phyloP scores from a whole-genome alignment of 1,140 invertebrate genomes.

The Andrena cerasifolii region DNA sequence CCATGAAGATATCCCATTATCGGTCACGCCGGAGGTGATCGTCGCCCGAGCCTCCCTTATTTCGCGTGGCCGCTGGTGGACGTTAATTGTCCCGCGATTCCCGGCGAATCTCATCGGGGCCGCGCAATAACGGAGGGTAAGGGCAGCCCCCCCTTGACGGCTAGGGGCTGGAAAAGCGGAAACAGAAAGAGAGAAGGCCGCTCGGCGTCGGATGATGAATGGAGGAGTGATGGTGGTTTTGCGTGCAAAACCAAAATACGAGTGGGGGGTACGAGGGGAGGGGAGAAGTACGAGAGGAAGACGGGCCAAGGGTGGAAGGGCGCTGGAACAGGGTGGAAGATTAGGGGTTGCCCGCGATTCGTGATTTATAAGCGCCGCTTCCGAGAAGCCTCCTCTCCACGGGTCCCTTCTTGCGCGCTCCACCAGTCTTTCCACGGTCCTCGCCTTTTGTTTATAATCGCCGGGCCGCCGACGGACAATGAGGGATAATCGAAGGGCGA shows the following conservation, averaged over 20 bases:
- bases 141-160: neutral
- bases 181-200: constrained; percentile 58
- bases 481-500: constrained; percentile 45
- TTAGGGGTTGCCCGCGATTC: constrained; percentile 71
- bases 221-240: constrained; percentile 79
- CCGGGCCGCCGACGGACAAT: constrained; percentile 25
- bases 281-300: constrained; percentile 62
- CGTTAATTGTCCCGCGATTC: constrained; percentile 51
- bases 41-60: constrained; percentile 23
- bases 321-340: constrained; percentile 58
- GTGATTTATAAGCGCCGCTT: constrained; percentile 72
- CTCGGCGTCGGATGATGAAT: constrained; percentile 77
- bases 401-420: neutral
- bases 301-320: constrained; percentile 51
- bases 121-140: neutral
- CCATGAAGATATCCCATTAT: constrained; percentile 46
- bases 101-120: constrained; percentile 30
- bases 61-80: constrained; percentile 21
- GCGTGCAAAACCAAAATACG: constrained; percentile 75
- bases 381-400: constrained; percentile 45
- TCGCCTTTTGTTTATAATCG: constrained; percentile 55
- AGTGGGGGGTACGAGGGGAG: constrained; percentile 47
- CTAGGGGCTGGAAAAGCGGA: constrained; percentile 23
- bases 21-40: constrained; percentile 20
- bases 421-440: neutral